Evolutionary conservation across 2,113 vertebrate genomes (phyloP).

Genomic region (Notiomystis cincta): DNA sequence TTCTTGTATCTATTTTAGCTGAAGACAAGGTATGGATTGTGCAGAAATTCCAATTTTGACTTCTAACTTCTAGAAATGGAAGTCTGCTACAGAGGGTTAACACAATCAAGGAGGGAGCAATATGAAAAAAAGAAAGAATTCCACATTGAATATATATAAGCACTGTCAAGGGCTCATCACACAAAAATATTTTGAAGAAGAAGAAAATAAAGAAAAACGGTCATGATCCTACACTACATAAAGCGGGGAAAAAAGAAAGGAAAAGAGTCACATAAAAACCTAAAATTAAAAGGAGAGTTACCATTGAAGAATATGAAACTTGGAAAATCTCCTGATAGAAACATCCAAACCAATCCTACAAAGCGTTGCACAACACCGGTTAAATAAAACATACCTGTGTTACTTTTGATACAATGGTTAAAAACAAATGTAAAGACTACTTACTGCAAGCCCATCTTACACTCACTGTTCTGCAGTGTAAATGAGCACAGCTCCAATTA

Average conservation of each 20-base stretch:
- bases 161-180: neutral
- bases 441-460: neutral
- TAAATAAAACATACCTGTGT: neutral
- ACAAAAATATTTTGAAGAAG: neutral
- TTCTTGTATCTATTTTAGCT: neutral
- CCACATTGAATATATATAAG: neutral
- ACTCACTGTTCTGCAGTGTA: neutral
- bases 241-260: neutral
- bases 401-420: neutral
- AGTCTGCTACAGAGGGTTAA: neutral
- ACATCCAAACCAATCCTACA: neutral
- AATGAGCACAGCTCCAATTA: neutral
- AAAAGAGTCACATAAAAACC: neutral
- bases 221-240: neutral
- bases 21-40: neutral
- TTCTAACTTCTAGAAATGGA: neutral
- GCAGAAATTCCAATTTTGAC: neutral
- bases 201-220: neutral
- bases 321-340: neutral
- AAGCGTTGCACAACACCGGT: accelerated
- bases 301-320: neutral
- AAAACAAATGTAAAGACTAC: neutral
- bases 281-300: neutral
- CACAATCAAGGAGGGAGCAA: neutral
- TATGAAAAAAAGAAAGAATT: neutral